A percentile compares a stretch with the other conserved stretches of the same genome.
phyloP scores from a whole-genome alignment of 2,113 vertebrate genomes.

The Odocoileus hemionus region DNA sequence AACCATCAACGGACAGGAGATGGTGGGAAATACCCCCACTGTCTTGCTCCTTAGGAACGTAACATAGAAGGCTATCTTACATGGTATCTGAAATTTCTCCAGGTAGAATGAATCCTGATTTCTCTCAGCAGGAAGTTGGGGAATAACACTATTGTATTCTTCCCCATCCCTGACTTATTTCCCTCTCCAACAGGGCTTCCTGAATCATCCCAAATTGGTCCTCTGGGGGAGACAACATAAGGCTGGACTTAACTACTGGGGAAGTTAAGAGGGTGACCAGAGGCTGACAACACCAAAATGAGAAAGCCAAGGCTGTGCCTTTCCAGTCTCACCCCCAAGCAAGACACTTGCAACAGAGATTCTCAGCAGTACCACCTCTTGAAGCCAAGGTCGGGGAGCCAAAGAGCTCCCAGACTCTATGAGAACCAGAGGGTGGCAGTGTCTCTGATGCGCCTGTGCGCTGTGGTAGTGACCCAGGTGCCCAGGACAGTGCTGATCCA shows the following conservation, averaged over 20 bases:
- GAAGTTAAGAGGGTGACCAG: background rate
- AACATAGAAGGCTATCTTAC: background rate
- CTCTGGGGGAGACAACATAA: background rate
- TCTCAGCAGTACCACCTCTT: background rate
- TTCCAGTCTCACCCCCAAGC: background rate
- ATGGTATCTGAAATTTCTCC: background rate
- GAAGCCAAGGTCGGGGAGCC: background rate
- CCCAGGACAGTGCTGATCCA: conserved; percentile 92
- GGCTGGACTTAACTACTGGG: background rate
- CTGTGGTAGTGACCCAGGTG: conserved; percentile 92
- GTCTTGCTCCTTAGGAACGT: background rate
- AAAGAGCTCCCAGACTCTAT: too few species aligned
- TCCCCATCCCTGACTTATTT: background rate
- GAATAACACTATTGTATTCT: background rate
- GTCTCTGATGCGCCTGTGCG: conserved; percentile 94
- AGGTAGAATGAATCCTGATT: background rate
- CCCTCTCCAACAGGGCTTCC: background rate
- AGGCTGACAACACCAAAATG: background rate
- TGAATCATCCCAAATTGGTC: background rate
- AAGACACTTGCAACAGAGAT: background rate
- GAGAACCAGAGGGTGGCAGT: conserved; percentile 87
- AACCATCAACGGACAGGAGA: background rate
- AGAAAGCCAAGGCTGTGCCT: background rate
- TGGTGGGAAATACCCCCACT: background rate
- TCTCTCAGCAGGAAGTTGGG: background rate